Conservation (phyloP, 2,113 vertebrate genomes). For the Gopherus flavomarginatus region DNA sequence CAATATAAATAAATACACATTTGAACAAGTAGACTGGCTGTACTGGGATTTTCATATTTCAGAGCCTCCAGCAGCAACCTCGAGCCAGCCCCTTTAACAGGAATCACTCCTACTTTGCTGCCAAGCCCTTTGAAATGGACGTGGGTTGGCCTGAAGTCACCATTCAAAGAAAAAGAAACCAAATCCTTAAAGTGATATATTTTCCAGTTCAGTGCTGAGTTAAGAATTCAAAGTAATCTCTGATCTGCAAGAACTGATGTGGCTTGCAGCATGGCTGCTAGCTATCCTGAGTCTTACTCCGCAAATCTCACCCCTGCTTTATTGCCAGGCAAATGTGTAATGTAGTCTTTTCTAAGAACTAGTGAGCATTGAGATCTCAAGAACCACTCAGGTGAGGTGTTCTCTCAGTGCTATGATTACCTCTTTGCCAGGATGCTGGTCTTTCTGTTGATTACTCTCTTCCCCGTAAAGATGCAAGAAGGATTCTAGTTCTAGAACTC, state of each 20-base stretch:
- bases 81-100: background rate
- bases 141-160: background rate
- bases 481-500: background rate
- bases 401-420: background rate
- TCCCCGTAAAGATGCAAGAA: background rate
- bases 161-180: background rate
- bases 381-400: rapidly evolving
- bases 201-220: background rate
- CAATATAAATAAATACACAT: background rate
- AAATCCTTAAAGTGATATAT: background rate
- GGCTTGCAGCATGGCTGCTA: background rate
- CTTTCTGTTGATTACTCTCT: constrained; percentile 7
- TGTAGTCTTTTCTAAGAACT: background rate
- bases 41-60: background rate
- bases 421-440: background rate
- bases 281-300: background rate
- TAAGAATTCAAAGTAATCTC: background rate
- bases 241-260: rapidly evolving
- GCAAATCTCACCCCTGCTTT: background rate
- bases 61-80: background rate
- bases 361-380: background rate
- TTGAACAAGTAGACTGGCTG: background rate
- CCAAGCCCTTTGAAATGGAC: background rate
- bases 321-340: background rate
- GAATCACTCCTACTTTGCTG: background rate